Percentiles rank a stretch among this genome's conserved stretches.
Conservation (phyloP, 2,797 vertebrate genomes). For the Tadarida brasiliensis region DNA sequence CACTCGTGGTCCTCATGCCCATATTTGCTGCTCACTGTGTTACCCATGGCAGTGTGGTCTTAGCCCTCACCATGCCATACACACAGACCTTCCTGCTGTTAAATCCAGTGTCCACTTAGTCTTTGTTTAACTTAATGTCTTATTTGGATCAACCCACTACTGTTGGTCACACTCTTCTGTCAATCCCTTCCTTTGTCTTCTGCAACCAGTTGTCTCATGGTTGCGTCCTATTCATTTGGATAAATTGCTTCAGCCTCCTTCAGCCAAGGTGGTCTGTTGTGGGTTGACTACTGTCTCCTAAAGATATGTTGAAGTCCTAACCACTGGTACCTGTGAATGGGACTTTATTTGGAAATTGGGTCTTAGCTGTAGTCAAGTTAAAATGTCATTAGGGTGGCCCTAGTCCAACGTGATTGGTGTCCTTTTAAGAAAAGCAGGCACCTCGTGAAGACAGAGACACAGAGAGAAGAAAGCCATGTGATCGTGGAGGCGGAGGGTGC, state of each 20-base stretch:
- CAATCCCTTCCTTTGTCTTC: not conserved
- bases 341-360: not conserved
- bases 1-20: not conserved
- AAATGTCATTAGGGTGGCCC: not conserved
- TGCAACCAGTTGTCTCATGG: not conserved
- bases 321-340: not conserved
- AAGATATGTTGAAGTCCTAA: not conserved
- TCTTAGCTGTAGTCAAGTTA: conserved; percentile 28
- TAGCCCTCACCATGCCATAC: not conserved
- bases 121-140: conserved; percentile 10
- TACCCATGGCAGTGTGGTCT: not conserved
- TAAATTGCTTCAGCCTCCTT: not conserved
- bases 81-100: not conserved
- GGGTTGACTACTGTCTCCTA: not conserved
- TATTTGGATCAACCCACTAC: not conserved
- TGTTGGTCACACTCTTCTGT: not conserved
- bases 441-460: not conserved
- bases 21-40: not conserved
- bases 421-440: conserved; percentile 9
- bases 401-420: not conserved
- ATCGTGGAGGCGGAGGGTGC: not conserved
- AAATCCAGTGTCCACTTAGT: not conserved
- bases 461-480: not conserved
- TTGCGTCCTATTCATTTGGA: not conserved
- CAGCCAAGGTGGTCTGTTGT: not conserved